Evolutionary conservation across 2,888 invertebrate species (phyloP), one percentile per base, ranked within the genome.

Genomic region (Fragum sueziense): DNA sequence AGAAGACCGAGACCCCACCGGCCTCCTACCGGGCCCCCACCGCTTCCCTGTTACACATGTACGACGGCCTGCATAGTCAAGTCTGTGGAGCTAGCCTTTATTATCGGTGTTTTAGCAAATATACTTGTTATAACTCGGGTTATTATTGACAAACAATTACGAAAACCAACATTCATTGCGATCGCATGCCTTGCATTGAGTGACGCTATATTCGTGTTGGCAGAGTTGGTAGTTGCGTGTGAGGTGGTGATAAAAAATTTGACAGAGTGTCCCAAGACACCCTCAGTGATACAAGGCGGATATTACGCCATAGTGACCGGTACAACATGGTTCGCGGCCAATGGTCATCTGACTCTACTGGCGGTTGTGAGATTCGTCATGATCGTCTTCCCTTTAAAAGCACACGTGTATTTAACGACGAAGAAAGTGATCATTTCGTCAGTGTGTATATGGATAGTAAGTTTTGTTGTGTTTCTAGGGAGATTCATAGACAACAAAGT

Each of bases 271-370:
- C 29, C 29, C 0, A 2, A 2, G 1, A 4, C 1, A 4, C 9
- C 0, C 0, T 25, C 27, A 9, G 2, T 20, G 17, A 27, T 70
- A 14, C 1, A 17, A 2, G 31, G 34, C 17, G 25, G 29, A 14
- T n/a, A n/a, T n/a, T 41, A 25, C 17, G 6, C 1, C 4, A 2
- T 47, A 6, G 11, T 70, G 7, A 33, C 0, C 2, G 72, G 61
- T 7, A 29, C 31, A 11, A 29, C 25, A 4, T 72, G 72, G 72
- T 72, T 61, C 34, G 34, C 41, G 9, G 61, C 72, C 20, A 72
- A 61, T 25, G 47, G 34, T 0, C 72, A 72, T 34, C 11, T 72
- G 37, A 61, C 72, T 11, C 25, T 72, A 14, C 2, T 72, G 72
- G 25, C 72, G 3, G 25, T 72, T 7, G 47, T 72, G 9, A 22